phyloP scores from a whole-genome alignment of 2,113 vertebrate species.

The Phrynocephalus versicolor region DNA sequence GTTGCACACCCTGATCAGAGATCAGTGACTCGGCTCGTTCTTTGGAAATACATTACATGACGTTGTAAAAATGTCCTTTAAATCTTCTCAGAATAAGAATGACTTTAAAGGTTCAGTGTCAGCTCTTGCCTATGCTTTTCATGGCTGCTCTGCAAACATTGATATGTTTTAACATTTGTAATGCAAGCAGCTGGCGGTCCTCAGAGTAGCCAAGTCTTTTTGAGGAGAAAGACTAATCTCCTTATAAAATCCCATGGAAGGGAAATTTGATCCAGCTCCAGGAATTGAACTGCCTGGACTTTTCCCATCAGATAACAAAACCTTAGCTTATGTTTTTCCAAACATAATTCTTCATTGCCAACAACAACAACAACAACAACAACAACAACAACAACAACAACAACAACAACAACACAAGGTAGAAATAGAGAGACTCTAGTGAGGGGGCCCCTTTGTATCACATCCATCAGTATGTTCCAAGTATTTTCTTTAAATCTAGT shows the following conservation, averaged over 20 bases:
- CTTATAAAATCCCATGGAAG: conserved; percentile 13
- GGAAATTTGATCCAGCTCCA: conserved; percentile 16
- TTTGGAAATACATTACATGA: conserved; percentile 24
- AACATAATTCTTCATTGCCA: neutral
- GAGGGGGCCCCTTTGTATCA: neutral
- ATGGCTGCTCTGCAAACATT: neutral
- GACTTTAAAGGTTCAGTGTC: conserved; percentile 23
- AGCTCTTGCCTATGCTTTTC: conserved; percentile 3
- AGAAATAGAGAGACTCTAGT: neutral
- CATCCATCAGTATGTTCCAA: neutral
- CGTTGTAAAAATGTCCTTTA: neutral
- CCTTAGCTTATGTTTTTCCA: neutral
- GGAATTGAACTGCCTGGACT: neutral
- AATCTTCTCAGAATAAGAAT: neutral
- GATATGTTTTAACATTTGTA: neutral
- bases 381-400: neutral
- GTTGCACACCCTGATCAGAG: conserved; percentile 18
- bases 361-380: neutral
- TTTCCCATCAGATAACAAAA: conserved; percentile 9
- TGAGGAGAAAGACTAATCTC: conserved; percentile 19
- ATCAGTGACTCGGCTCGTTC: conserved; percentile 9
- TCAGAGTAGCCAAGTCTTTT: conserved; percentile 9
- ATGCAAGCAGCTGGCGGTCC: neutral
- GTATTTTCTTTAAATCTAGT: neutral
- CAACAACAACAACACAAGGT: no score